Conservation (phyloP, 2,797 vertebrate genomes). For the Salarias fasciatus region DNA sequence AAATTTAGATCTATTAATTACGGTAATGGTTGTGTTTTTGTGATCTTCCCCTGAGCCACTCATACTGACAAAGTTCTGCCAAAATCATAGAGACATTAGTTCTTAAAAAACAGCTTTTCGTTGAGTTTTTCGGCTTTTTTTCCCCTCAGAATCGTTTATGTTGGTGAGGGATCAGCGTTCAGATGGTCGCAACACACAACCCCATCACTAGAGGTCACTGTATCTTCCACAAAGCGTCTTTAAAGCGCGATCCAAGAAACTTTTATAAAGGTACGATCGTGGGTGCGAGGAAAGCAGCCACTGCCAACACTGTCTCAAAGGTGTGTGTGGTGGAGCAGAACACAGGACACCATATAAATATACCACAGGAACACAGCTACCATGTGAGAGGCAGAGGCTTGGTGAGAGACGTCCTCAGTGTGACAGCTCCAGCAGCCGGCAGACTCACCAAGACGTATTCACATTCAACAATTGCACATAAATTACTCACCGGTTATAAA, state of each 20-base stretch:
- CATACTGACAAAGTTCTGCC: no score
- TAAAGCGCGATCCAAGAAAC: conserved; percentile 33
- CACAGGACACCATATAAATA: conserved; percentile 29
- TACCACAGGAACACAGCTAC: neutral
- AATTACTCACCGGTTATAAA: neutral
- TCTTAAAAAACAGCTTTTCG: no score
- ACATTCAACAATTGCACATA: neutral
- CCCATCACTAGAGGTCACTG: no score
- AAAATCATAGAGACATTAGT: no score
- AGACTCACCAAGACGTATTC: no score
- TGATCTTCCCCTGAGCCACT: no score
- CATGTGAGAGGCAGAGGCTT: conserved; percentile 25
- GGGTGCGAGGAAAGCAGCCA: conserved; percentile 24
- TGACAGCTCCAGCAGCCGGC: neutral
- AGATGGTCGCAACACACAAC: no score
- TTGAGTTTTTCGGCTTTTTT: no score
- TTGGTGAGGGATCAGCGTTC: no score
- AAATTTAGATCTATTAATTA: no score
- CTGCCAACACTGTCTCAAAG: conserved; percentile 41
- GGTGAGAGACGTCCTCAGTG: conserved; percentile 11
- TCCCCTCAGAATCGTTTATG: no score
- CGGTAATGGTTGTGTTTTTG: no score
- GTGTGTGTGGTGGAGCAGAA: conserved; percentile 34
- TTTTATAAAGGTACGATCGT: conserved; percentile 23
- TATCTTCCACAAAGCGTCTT: neutral